phyloP scores from a whole-genome alignment of 2,888 invertebrate genomes.

The Rotaria socialis region DNA sequence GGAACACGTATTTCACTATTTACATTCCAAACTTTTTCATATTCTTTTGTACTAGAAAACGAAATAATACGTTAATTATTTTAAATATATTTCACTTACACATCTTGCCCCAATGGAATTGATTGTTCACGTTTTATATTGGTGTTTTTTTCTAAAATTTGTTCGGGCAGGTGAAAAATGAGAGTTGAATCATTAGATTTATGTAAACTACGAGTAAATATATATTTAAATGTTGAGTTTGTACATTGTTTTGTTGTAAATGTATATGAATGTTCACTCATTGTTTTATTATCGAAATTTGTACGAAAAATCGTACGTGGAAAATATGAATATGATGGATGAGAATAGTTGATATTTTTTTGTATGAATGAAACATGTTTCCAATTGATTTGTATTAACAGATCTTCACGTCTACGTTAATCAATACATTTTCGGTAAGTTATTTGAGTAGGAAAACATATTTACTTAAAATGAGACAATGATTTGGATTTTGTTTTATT shows the following conservation, averaged over 20 bases:
- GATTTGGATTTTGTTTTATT: not conserved
- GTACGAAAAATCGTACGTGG: conserved; percentile 53
- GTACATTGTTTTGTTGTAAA: conserved; percentile 56
- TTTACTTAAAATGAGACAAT: not conserved
- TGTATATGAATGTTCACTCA: conserved; percentile 54
- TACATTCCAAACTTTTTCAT: conserved; percentile 61
- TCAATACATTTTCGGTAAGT: not conserved
- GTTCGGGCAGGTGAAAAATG: conserved; percentile 60
- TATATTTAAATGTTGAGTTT: conserved; percentile 52
- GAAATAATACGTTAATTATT: not conserved
- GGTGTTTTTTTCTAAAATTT: conserved; percentile 58
- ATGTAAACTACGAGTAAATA: conserved; percentile 54
- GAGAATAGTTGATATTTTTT: conserved; percentile 39
- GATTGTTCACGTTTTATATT: conserved; percentile 57
- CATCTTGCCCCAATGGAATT: conserved; percentile 55
- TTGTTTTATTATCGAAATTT: conserved; percentile 56
- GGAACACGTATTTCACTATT: conserved; percentile 60
- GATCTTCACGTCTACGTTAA: conserved; percentile 33
- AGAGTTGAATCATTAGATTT: conserved; percentile 60
- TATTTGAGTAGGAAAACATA: not conserved
- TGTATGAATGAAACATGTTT: conserved; percentile 40
- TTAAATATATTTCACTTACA: conserved; percentile 47
- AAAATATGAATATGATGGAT: not conserved
- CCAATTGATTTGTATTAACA: conserved; percentile 41
- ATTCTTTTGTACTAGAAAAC: conserved; percentile 49